Base-by-base conservation (phyloP, 2,797 vertebrate genomes). In the Melanotaenia boesemani region DNA sequence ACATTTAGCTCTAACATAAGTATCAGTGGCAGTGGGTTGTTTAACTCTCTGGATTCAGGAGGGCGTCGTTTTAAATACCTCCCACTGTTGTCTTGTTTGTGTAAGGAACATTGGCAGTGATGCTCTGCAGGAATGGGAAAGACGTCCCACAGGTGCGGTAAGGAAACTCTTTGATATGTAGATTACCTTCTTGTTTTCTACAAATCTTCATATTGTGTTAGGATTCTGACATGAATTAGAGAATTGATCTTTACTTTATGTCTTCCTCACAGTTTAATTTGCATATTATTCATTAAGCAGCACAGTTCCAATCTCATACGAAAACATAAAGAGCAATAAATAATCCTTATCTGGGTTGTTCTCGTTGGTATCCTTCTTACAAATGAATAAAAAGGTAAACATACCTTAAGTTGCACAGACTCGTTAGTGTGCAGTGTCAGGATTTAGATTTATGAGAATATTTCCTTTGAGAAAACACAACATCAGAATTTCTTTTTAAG, bases 111-210 rank as follows among this genome's bases (percentile, higher is more conserved):
- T 11, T 8, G 12, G 59, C 41, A 77, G 67, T 10, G 73, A 72
- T 68, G 59, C 20, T 16, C 57, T 10, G 67, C 9, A 28, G 22
- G 70, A 77, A 55, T 41, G 70, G 82, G 79, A 56, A 11, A 80
- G 65, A 72, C 34, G 70, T 87, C 82, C 86, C 83, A 39, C 56
- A 46, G 67, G 63, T 78, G 76, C 46, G 20, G 20, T 18, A 5
- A 2, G 13, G 55, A 22, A 63, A 44, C 30, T 52, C 81, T 90
- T 91, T 92, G 74, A 88, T 86, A 91, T 88, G 88, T 9, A 89
- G 74, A 92, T 90, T 67, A 5, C 8, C 46, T 44, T 77, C 63
- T 77, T 86, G 79, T 88, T 92, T 76, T 85, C 71, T 22, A 58
- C n/a, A 56, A 48, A 80, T 74, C 81, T 28, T 74, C 72, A 61